Base-by-base conservation (phyloP, 2,888 invertebrate genomes). In the Endomychus coccineus region DNA sequence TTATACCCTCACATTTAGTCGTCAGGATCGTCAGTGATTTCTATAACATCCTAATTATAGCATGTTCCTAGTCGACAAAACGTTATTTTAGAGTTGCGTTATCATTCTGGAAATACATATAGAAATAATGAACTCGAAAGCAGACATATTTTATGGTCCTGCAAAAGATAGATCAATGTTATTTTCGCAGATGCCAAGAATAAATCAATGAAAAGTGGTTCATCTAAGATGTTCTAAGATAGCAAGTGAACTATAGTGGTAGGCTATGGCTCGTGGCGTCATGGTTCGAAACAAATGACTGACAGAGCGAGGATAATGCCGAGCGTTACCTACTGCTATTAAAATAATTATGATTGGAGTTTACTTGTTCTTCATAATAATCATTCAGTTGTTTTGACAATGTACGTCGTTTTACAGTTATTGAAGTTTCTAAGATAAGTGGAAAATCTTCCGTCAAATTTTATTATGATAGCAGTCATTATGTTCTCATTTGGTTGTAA, bases 231-330 rank as follows among this genome's bases (percentile, higher is more conserved):
- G 45, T 52, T 51, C 52, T 44, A 45, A 56, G 58, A 56, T 57
- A 57, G 56, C 63, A 62, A 60, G 62, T 62, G 62, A 63, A 62
- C 59, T 62, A 61, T 60, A 59, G 56, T 57, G 55, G 58, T 57
- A 58, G 54, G 51, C 50, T 56, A 54, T 61, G 66, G 66, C 67
- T 67, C 67, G 67, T 66, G 66, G 65, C 68, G 67, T 67, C 67
- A 67, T 67, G 68, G 55, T 67, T 67, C 59, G 68, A 64, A 66
- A 61, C 68, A 66, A 68, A 67, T 67, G 68, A 63, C 67, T 66
- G 65, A 52, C 64, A 67, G 66, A 66, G 66, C 68, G 67, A 63
- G 60, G 64, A 66, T 67, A 67, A 66, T 67, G 64, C 62, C 59
- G 61, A 64, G 58, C 60, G 60, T 62, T 61, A 59, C 61, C 61